Evolutionary conservation across 2,797 vertebrate genomes (phyloP), one percentile per base, ranked within the genome.

Genomic region (Varecia variegata): DNA sequence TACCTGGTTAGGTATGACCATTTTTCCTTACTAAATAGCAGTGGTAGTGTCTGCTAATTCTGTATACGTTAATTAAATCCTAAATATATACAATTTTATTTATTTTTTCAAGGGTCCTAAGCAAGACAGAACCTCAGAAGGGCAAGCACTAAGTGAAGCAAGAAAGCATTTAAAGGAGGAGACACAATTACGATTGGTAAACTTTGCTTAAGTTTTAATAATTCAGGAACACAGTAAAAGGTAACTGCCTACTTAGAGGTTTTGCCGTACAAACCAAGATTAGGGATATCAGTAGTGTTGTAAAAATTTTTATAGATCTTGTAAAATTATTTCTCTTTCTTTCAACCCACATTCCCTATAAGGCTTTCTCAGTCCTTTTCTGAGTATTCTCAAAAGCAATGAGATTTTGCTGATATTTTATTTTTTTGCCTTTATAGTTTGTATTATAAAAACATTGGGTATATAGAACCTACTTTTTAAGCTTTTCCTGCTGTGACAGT

Each of bases 131-230:
- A 98, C 97, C 84, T 97, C 99, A 85, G 99, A 99, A 2, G 99
- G 99, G 27, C 99, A 99, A 5, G 99, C 98, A 0, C 98, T 99
- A 94, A 99, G 98, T 11, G 99, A 99, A 98, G 99, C 99, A 30
- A 99, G 99, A 93, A 99, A 99, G 97, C 99, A 99, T 97, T 99
- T 99, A 47, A 99, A 99, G 98, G 99, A 99, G 98, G 99, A 99
- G 98, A 99, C 99, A 70, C 98, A 99, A 90, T 98, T 99, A 73
- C 98, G 99, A 97, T 97, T 99, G 99, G 99, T 99, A 97, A 98
- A 97, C 13, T 25, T 25, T 15, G 20, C 0, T 30, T n/a, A 76
- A 25, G 0, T 68, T 88, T 2, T 90, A 5, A 5, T 67, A 50
- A 54, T 91, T 95, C 12, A 0, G 32, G 3, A 14, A 56, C 9